Evolutionary conservation across 2,888 invertebrate genomes (phyloP).

Genomic region (Muscina levida): DNA sequence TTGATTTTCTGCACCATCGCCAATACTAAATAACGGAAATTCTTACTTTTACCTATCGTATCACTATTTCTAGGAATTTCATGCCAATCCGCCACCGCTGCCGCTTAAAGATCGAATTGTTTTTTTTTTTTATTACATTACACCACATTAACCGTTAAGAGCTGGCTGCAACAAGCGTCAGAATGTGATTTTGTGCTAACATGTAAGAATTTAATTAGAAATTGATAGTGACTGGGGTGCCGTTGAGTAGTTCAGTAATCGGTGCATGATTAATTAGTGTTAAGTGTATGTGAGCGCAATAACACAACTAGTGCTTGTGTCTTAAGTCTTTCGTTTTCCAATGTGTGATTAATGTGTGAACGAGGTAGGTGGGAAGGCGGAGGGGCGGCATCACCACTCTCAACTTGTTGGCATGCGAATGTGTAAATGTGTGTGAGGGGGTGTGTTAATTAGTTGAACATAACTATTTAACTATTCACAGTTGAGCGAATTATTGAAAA

Average conservation of each 20-base stretch:
- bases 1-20: constrained; percentile 7
- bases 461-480: background rate
- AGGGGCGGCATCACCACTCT: background rate
- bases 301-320: constrained; percentile 47
- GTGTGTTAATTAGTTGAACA: constrained; percentile 38
- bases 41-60: constrained; percentile 14
- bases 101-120: too few species aligned
- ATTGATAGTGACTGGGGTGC: constrained; percentile 9
- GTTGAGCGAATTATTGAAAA: constrained; percentile 6
- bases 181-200: background rate
- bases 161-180: background rate
- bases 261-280: constrained; percentile 46
- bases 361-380: too few species aligned
- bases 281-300: constrained; percentile 22
- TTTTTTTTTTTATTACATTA: too few species aligned
- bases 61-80: constrained; percentile 24
- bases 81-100: background rate
- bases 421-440: background rate
- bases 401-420: background rate
- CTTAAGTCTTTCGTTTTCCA: constrained; percentile 43
- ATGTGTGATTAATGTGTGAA: background rate
- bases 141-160: too few species aligned
- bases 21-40: constrained; percentile 30
- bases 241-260: constrained; percentile 31
- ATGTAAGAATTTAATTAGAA: background rate